phyloP scores from a whole-genome alignment of 2,113 vertebrate genomes.

The Peromyscus maniculatus region DNA sequence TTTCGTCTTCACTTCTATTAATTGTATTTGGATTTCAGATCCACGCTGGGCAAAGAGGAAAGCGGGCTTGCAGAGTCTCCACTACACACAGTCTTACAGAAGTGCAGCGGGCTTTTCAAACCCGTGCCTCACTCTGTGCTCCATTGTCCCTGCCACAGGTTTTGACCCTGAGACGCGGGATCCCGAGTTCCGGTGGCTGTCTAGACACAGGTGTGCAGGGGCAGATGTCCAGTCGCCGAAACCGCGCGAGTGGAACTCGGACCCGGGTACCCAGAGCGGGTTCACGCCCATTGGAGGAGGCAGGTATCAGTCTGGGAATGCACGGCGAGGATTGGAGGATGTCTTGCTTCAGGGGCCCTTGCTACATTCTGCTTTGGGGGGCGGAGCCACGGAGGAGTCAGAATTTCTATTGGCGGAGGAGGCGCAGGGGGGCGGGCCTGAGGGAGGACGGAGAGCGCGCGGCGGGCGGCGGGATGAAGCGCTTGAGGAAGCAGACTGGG shows the following conservation, averaged over 20 bases:
- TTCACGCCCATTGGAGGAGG: slow-evolving; percentile 66
- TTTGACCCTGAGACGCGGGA: slow-evolving; percentile 73
- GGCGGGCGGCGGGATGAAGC: slow-evolving; percentile 43
- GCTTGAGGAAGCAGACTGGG: slow-evolving; percentile 56
- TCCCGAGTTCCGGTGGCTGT: slow-evolving; percentile 89
- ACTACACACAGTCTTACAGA: background rate
- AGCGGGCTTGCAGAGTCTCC: background rate
- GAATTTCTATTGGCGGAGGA: slow-evolving; percentile 33
- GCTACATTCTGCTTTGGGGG: background rate
- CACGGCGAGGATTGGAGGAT: slow-evolving; percentile 44
- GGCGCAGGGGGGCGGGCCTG: background rate
- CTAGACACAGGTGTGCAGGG: slow-evolving; percentile 83
- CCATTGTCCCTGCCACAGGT: slow-evolving; percentile 44
- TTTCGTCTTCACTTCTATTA: background rate
- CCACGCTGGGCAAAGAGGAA: background rate
- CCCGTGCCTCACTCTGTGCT: background rate
- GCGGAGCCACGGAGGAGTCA: background rate
- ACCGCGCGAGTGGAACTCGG: slow-evolving; percentile 30
- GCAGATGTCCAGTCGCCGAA: slow-evolving; percentile 39
- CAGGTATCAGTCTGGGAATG: slow-evolving; percentile 41
- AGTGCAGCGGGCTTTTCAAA: background rate
- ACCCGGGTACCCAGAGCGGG: background rate
- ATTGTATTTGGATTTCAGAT: background rate
- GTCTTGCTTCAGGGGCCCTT: background rate
- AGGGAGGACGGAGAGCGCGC: background rate